Evolutionary conservation across 2,888 invertebrate species (phyloP).

Genomic region (Entomobrya proxima): DNA sequence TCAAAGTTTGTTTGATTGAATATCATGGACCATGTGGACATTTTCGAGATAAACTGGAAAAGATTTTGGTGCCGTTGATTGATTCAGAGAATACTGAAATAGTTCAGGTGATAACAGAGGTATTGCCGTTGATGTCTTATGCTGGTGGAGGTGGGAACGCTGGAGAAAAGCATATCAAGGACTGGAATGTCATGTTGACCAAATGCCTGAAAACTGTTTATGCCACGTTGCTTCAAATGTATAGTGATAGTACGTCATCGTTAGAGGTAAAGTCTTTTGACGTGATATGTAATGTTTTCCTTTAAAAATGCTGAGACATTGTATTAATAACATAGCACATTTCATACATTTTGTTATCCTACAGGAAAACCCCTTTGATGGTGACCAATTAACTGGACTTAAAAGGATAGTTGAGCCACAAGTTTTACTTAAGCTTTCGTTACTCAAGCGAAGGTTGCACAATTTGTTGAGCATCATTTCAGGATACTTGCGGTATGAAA

Average conservation of each 20-base stretch:
- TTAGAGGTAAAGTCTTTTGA: no score
- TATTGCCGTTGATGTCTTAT: slow-evolving; percentile 70
- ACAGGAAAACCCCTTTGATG: slow-evolving; percentile 62
- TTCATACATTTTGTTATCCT: neutral
- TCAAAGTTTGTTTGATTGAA: slow-evolving; percentile 67
- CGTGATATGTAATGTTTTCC: no score
- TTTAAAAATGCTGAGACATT: neutral
- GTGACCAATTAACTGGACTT: slow-evolving; percentile 34
- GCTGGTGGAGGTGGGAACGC: slow-evolving; percentile 72
- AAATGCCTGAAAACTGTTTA: slow-evolving; percentile 60
- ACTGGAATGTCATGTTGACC: slow-evolving; percentile 69
- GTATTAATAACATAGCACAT: neutral
- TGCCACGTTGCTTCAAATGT: slow-evolving; percentile 59
- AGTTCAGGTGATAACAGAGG: slow-evolving; percentile 44
- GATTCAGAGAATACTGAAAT: slow-evolving; percentile 60
- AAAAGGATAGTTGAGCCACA: slow-evolving; percentile 47
- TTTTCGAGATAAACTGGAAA: slow-evolving; percentile 70
- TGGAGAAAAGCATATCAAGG: slow-evolving; percentile 71
- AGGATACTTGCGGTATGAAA: slow-evolving; percentile 66
- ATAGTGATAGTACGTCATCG: slow-evolving; percentile 62
- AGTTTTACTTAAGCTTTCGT: slow-evolving; percentile 59
- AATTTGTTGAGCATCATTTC: slow-evolving; percentile 56
- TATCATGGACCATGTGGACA: slow-evolving; percentile 73
- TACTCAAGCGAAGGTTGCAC: slow-evolving; percentile 61
- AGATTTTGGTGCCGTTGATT: slow-evolving; percentile 55